Percentiles rank a stretch among this genome's conserved stretches.
phyloP scores from a whole-genome alignment of 2,113 vertebrate genomes.

The Pachycephala philippinensis region DNA sequence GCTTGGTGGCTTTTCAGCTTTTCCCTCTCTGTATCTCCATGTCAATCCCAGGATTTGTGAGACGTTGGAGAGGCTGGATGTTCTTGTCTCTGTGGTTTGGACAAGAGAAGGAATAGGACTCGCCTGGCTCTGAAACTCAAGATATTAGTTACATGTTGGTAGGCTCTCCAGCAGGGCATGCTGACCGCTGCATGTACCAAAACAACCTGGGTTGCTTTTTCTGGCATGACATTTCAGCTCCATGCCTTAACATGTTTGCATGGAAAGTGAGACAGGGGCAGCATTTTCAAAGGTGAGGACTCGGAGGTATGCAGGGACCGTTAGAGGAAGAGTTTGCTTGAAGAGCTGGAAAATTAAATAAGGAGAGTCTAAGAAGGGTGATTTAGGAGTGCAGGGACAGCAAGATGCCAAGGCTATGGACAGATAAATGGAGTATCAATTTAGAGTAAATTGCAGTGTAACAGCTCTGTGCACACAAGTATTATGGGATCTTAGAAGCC shows the following conservation, averaged over 20 bases:
- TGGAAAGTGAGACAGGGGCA: neutral
- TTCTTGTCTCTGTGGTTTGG: neutral
- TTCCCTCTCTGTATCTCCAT: neutral
- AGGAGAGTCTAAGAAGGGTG: neutral
- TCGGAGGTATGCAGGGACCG: neutral
- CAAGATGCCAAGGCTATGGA: neutral
- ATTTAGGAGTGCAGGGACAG: conserved; percentile 1
- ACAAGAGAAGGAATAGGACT: neutral
- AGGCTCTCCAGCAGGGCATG: neutral
- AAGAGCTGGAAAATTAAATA: conserved; percentile 6
- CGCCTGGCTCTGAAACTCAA: neutral
- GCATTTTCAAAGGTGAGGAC: neutral
- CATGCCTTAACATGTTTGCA: neutral
- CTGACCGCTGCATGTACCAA: conserved; percentile 11
- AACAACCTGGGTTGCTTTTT: conserved; percentile 26
- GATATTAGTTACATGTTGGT: neutral
- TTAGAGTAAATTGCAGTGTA: conserved; percentile 25
- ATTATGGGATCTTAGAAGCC: neutral
- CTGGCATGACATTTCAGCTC: conserved; percentile 6
- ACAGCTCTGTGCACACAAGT: neutral
- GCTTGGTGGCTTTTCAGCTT: neutral
- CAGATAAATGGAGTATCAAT: conserved; percentile 6
- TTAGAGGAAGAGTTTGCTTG: neutral
- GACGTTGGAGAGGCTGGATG: neutral
- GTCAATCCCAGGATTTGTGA: neutral